Base-by-base conservation (phyloP, 2,113 vertebrate genomes). In the Struthidea cinerea region DNA sequence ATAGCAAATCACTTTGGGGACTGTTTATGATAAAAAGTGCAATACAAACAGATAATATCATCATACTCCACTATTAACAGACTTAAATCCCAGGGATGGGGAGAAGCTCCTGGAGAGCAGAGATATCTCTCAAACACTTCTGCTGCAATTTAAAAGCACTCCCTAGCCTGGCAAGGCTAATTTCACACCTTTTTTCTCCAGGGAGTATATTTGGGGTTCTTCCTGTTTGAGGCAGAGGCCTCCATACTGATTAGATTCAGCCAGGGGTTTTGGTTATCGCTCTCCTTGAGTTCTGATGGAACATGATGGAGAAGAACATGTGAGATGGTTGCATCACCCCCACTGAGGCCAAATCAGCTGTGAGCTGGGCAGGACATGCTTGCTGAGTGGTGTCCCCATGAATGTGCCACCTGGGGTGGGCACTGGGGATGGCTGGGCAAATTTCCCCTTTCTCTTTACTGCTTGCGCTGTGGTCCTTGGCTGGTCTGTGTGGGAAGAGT, bases 381-480 rank as follows among this genome's bases (percentile, higher is more conserved):
- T 39, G 9, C 53, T 8, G 15, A 52, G 32, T 35, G 30, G 39
- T 68, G 57, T 76, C n/a, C 47, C 11, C 0, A 1, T 5, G 18
- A 89, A 71, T 12, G 27, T 47, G 22, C 9, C 53, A 19, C 28
- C 13, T 1, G 0, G 17, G 27, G 76, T 2, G 1, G 82, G 32
- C 67, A 21, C 30, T 28, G 68, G 33, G 69, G 92, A 94, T 93
- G 97, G 86, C 93, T 96, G 97, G 94, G 32, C 84, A 27, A 76
- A 91, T 83, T 89, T 90, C 80, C 80, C 13, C 4, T 91, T 91
- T 96, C 97, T 97, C 96, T 96, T 97, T 96, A 96, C 95, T 94
- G 94, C 94, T 64, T 60, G 57, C 75, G 82, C 88, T 56, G 35
- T 0, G 1, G 22, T 83, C 82, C 71, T 87, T 60, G 61, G 71